These are phyloP conservation scores for Hirudo medicinalis DNA, from an alignment of 1,140 invertebrate species.

Conservation along the genomic window DNA sequence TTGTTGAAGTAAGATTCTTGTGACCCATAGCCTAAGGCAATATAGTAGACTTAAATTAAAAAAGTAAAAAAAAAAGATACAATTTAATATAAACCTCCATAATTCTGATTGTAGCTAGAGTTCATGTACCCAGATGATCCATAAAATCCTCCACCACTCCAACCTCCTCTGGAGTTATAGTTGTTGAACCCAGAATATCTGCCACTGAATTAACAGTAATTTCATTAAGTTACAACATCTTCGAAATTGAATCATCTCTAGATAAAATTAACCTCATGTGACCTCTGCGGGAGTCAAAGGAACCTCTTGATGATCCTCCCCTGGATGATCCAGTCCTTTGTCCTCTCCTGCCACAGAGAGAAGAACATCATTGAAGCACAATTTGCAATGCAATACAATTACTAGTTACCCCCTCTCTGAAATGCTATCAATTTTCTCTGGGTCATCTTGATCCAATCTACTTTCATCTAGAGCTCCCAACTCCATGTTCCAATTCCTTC, in stretches of 20 bases:
- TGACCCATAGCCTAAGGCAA: neutral
- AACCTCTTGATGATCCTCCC: neutral
- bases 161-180: neutral
- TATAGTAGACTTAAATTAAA: neutral
- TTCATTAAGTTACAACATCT: neutral
- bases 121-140: neutral
- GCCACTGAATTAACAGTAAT: neutral
- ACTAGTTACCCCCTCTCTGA: neutral
- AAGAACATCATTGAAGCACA: neutral
- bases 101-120: neutral
- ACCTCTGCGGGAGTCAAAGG: neutral
- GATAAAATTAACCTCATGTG: neutral
- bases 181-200: neutral
- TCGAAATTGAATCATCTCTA: neutral
- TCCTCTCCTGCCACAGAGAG: neutral
- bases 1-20: neutral
- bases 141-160: neutral
- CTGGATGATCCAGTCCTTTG: neutral
- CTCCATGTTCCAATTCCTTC: conserved; percentile 10
- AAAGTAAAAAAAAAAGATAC: neutral
- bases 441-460: conserved; percentile 10
- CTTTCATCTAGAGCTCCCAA: conserved; percentile 12
- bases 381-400: neutral
- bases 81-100: neutral
- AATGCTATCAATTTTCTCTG: conserved; percentile 5